These are phyloP conservation scores for Plutella xylostella DNA, from an alignment of 2,888 invertebrate genomes.

Conservation along the genomic window DNA sequence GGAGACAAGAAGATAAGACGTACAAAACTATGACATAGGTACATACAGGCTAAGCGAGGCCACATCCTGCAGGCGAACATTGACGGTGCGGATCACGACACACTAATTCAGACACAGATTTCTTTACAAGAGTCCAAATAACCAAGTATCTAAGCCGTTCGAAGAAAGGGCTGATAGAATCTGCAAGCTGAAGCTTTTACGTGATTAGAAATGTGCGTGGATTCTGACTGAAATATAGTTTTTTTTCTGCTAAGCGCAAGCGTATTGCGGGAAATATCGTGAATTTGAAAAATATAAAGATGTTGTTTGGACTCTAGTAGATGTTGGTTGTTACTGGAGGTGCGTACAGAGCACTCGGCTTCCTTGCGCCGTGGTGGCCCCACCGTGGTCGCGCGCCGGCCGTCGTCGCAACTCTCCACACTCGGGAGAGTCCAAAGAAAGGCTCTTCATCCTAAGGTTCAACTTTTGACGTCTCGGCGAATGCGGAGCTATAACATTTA, in stretches of 20 bases:
- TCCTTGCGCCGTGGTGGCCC: slow-evolving; percentile 59
- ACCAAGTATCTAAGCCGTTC: slow-evolving; percentile 24
- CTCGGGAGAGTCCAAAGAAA: slow-evolving; percentile 96
- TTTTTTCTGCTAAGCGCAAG: neutral
- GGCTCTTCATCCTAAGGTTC: slow-evolving; percentile 97
- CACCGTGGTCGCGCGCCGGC: slow-evolving; percentile 44
- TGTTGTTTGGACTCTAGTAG: slow-evolving; percentile 47
- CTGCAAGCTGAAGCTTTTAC: neutral
- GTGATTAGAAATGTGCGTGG: slow-evolving; percentile 1
- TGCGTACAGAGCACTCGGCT: slow-evolving; percentile 75
- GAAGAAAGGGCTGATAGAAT: neutral
- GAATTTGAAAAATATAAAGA: neutral
- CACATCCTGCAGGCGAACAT: slow-evolving; percentile 33
- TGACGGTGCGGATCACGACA: slow-evolving; percentile 42
- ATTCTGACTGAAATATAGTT: neutral
- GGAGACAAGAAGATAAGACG: neutral
- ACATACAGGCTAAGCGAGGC: slow-evolving; percentile 3
- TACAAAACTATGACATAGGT: neutral
- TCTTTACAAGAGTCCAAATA: slow-evolving; percentile 44
- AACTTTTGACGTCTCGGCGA: slow-evolving; percentile 96
- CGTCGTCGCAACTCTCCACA: slow-evolving; percentile 85
- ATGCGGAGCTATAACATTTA: slow-evolving; percentile 82
- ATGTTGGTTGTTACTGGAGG: slow-evolving; percentile 31
- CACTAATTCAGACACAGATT: slow-evolving; percentile 31
- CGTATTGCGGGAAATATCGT: neutral